These are phyloP conservation scores for Drosophila atroscutellata DNA, from an alignment of 2,888 invertebrate genomes.

Conservation along the genomic window DNA sequence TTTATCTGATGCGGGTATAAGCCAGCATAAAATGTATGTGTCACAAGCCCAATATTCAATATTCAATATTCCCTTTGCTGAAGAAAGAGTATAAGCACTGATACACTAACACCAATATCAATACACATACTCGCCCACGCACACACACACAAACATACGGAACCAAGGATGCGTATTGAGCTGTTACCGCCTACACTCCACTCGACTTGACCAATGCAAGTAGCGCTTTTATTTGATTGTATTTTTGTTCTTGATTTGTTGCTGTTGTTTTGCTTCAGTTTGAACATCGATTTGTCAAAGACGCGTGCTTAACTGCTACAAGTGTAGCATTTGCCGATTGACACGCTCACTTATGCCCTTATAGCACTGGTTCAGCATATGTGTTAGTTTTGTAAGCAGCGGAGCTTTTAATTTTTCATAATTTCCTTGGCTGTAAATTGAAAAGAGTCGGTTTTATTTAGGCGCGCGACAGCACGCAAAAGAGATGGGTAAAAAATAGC, in stretches of 20 bases:
- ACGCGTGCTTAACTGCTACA: conserved; percentile 48
- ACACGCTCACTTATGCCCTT: conserved; percentile 39
- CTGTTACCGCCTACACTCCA: conserved; percentile 47
- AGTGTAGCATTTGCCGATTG: conserved; percentile 41
- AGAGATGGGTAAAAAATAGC: conserved; percentile 24
- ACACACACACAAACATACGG: conserved; percentile 23
- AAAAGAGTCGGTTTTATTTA: conserved; percentile 22
- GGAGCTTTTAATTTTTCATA: conserved; percentile 9
- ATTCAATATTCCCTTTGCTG: no score
- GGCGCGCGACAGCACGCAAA: conserved; percentile 24
- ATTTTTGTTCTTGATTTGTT: conserved; percentile 19
- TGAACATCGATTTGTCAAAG: conserved; percentile 75
- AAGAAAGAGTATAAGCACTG: background rate
- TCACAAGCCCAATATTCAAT: background rate
- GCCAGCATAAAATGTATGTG: background rate
- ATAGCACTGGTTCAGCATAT: conserved; percentile 11
- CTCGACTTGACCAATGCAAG: conserved; percentile 43
- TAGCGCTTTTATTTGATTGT: conserved; percentile 20
- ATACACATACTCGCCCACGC: conserved; percentile 18
- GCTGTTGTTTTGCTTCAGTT: conserved; percentile 38
- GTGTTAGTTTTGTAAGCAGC: conserved; percentile 1
- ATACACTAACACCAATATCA: conserved; percentile 2
- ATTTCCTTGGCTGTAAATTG: conserved; percentile 12
- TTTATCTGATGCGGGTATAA: background rate
- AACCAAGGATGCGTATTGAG: conserved; percentile 48